These are phyloP conservation scores for Orgyia antiqua DNA, from an alignment of 2,888 invertebrate species.

Conservation along the genomic window DNA sequence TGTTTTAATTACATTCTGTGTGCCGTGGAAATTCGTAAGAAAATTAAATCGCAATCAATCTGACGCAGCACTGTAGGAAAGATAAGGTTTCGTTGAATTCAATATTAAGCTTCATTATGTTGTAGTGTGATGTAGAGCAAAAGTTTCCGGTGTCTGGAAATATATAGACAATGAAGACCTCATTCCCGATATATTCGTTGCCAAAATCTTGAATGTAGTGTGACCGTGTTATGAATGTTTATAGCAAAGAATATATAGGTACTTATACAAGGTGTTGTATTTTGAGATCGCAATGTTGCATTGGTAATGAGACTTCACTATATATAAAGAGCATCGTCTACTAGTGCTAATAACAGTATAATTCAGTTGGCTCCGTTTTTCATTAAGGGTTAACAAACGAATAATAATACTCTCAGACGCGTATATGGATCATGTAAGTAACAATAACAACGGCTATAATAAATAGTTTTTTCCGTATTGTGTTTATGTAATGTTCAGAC, in stretches of 20 bases:
- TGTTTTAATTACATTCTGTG: too few species aligned
- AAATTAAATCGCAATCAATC: too few species aligned
- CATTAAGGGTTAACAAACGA: constrained; percentile 2
- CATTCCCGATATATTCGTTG: constrained; percentile 5
- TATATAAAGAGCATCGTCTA: constrained; percentile 22
- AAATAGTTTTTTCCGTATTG: constrained; percentile 2
- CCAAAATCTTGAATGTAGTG: constrained; percentile 7
- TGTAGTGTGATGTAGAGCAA: too few species aligned
- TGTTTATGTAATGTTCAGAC: constrained; percentile 12
- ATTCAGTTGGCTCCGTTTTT: constrained; percentile 10
- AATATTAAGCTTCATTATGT: too few species aligned
- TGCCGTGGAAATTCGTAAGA: too few species aligned
- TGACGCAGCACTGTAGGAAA: too few species aligned
- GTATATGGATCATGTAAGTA: constrained; percentile 19
- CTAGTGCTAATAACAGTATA: constrained; percentile 16
- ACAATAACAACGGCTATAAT: not conserved
- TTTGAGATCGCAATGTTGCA: constrained; percentile 15
- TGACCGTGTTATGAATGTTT: constrained; percentile 10
- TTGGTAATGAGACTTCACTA: constrained; percentile 21
- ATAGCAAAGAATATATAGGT: constrained; percentile 5
- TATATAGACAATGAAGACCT: constrained; percentile 2
- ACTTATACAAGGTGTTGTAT: constrained; percentile 19
- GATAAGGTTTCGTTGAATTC: too few species aligned
- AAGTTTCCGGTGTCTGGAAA: constrained; percentile 4
- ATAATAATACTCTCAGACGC: constrained; percentile 7